Conservation (phyloP, 2,797 vertebrate genomes). For the Falco concolor region DNA sequence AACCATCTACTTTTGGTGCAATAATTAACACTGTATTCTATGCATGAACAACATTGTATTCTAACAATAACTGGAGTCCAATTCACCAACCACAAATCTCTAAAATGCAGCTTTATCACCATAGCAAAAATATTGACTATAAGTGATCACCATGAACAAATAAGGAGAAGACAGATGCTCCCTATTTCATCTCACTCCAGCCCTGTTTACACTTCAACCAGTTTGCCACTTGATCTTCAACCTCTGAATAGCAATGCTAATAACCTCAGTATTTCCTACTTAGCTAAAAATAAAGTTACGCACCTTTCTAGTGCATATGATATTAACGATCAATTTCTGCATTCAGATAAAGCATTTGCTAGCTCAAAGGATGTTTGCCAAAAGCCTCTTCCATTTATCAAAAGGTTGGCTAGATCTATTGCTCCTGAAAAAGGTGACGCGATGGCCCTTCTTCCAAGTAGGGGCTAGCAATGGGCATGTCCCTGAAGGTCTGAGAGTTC, state of each 20-base stretch:
- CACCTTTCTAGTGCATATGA: neutral
- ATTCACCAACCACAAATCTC: neutral
- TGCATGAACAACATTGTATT: neutral
- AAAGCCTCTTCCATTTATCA: neutral
- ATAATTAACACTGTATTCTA: neutral
- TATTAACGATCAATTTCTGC: neutral
- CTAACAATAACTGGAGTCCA: neutral
- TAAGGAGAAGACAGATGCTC: neutral
- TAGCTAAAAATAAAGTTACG: constrained; percentile 14
- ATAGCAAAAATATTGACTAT: neutral
- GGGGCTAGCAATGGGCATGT: neutral
- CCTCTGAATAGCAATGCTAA: neutral
- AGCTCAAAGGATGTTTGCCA: neutral
- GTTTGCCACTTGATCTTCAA: constrained; percentile 50
- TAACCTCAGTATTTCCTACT: constrained; percentile 20
- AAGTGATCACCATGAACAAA: neutral
- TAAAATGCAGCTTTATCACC: neutral
- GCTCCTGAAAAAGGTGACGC: neutral
- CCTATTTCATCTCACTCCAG: neutral
- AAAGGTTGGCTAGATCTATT: neutral
- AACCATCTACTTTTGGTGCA: neutral
- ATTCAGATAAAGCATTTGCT: neutral
- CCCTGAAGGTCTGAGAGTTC: neutral
- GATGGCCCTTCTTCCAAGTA: neutral
- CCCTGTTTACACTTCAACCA: constrained; percentile 16